A percentile compares a stretch with the other conserved stretches of the same genome.
phyloP scores from a whole-genome alignment of 2,888 invertebrate genomes.

The Eumerus sabulonum region DNA sequence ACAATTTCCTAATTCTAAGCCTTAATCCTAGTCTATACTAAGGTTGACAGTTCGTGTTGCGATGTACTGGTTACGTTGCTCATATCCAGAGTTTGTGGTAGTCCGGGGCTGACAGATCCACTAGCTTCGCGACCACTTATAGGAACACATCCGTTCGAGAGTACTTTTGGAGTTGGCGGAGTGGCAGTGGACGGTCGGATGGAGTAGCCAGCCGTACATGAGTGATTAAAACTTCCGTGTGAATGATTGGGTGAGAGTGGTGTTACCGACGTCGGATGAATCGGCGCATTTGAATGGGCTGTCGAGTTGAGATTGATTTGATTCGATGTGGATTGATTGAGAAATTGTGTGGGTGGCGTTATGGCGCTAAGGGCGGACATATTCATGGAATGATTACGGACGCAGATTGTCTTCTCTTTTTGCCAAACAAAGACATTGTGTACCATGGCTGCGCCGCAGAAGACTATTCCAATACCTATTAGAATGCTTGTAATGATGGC shows the following conservation, averaged over 20 bases:
- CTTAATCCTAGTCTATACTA: conserved; percentile 79
- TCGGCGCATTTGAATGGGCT: conserved; percentile 69
- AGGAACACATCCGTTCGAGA: conserved; percentile 69
- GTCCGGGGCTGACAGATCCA: conserved; percentile 83
- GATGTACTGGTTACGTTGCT: conserved; percentile 83
- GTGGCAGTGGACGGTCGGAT: conserved; percentile 78
- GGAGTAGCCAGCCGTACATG: conserved; percentile 73
- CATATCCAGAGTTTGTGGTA: conserved; percentile 82
- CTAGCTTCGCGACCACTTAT: conserved; percentile 77
- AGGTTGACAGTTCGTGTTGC: conserved; percentile 85
- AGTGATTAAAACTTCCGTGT: conserved; percentile 78
- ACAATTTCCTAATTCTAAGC: conserved; percentile 13
- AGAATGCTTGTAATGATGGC: conserved; percentile 94
- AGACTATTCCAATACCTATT: conserved; percentile 93
- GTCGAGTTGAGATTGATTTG: conserved; percentile 62
- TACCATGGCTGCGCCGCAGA: conserved; percentile 95
- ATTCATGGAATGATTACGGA: conserved; percentile 78
- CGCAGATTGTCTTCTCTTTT: conserved; percentile 91
- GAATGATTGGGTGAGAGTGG: conserved; percentile 79
- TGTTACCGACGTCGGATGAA: conserved; percentile 78
- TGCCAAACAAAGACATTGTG: conserved; percentile 98
- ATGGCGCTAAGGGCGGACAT: conserved; percentile 59
- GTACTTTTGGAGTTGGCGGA: conserved; percentile 78
- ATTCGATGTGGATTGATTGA: conserved; percentile 53
- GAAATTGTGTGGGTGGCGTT: conserved; percentile 60